These are phyloP conservation scores for Cetonia aurata DNA, from an alignment of 2,888 invertebrate species.

Conservation along the genomic window DNA sequence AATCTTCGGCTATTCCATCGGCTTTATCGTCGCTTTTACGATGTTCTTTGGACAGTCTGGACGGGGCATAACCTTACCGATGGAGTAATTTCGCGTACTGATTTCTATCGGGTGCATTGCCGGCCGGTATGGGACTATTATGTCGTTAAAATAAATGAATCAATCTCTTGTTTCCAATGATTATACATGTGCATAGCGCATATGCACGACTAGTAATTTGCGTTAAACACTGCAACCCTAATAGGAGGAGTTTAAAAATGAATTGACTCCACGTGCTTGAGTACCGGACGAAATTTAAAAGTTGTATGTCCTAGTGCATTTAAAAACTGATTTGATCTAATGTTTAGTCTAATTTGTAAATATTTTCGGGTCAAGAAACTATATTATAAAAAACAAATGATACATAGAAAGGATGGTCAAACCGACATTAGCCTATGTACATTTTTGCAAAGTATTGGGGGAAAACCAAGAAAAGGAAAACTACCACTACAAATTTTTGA, in stretches of 20 bases:
- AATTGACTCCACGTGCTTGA: constrained; percentile 31
- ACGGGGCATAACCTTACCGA: constrained; percentile 2
- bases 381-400: too few relatives aligned
- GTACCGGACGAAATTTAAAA: background rate
- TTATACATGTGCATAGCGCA: background rate
- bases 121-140: constrained; percentile 30
- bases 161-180: constrained; percentile 13
- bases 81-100: constrained; percentile 34
- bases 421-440: too few relatives aligned
- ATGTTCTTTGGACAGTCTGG: constrained; percentile 13
- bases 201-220: background rate
- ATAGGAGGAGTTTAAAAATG: constrained; percentile 21
- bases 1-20: too few relatives aligned
- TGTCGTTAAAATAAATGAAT: constrained; percentile 38
- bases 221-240: constrained; percentile 1
- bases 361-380: too few relatives aligned
- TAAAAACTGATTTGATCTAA: too few relatives aligned
- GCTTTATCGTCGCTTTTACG: too few relatives aligned
- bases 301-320: too few relatives aligned
- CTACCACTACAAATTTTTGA: too few relatives aligned
- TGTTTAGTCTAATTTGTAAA: too few relatives aligned
- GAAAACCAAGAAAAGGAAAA: too few relatives aligned
- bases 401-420: too few relatives aligned
- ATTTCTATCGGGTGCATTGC: constrained; percentile 32
- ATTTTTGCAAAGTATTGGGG: too few relatives aligned